Conservation (phyloP, 2,888 invertebrate species). For the Rhingia rostrata region DNA sequence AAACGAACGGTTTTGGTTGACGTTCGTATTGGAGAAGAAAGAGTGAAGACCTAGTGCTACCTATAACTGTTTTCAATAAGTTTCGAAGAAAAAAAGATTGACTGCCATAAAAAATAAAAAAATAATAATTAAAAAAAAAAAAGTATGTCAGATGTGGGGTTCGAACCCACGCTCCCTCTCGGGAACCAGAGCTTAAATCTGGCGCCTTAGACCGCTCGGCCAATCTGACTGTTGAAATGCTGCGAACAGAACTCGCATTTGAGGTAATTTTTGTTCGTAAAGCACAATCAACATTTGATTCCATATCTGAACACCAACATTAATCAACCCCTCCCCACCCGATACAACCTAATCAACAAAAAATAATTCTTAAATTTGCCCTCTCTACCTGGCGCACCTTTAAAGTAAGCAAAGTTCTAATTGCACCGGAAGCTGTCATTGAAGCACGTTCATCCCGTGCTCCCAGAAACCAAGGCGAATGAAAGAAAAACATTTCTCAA, state of each 20-base stretch:
- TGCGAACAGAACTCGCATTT: background rate
- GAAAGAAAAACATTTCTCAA: constrained; percentile 25
- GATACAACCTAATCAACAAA: constrained; percentile 5
- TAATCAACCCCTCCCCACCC: constrained; percentile 1
- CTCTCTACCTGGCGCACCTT: constrained; percentile 3
- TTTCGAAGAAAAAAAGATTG: background rate
- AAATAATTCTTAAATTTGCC: constrained; percentile 18
- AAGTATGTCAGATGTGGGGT: constrained; percentile 88
- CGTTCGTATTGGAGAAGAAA: too few species aligned
- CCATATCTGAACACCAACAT: background rate
- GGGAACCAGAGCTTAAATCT: constrained; percentile 93
- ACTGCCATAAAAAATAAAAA: background rate
- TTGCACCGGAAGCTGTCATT: constrained; percentile 69
- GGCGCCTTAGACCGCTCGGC: constrained; percentile 93
- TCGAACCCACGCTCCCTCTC: constrained; percentile 92
- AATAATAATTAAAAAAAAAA: constrained; percentile 28
- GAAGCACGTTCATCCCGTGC: constrained; percentile 62
- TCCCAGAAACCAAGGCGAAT: constrained; percentile 12
- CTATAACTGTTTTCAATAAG: too few species aligned
- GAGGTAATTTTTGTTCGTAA: background rate
- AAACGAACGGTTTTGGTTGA: too few species aligned
- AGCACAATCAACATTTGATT: constrained; percentile 1
- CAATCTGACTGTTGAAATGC: constrained; percentile 85
- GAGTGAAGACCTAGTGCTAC: too few species aligned
- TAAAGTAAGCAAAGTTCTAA: constrained; percentile 58